Evolutionary conservation across 1,140 invertebrate species (phyloP).

Genomic region (Latrodectus geometricus): DNA sequence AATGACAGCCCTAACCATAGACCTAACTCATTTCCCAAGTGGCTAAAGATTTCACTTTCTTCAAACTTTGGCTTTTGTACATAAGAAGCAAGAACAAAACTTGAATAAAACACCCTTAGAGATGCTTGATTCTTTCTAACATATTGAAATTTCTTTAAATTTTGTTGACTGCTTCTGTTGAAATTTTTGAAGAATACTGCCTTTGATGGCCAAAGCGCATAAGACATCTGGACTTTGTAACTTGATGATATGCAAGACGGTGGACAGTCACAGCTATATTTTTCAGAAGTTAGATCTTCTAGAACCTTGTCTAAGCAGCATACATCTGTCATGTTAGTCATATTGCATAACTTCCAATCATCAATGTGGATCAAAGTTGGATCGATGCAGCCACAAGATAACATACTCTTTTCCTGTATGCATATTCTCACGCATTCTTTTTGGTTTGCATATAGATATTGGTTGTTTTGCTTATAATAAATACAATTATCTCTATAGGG

Average conservation of each 20-base stretch:
- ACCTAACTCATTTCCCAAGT: constrained; percentile 1
- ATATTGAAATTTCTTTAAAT: too few species aligned
- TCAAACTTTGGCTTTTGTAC: neutral
- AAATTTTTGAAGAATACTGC: neutral
- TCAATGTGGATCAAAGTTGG: neutral
- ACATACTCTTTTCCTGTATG: neutral
- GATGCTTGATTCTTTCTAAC: neutral
- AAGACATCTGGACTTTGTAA: neutral
- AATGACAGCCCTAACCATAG: constrained; percentile 6
- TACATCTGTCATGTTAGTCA: neutral
- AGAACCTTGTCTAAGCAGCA: constrained; percentile 14
- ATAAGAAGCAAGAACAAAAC: neutral
- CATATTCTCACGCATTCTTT: neutral
- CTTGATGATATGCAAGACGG: neutral
- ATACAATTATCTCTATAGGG: constrained; percentile 28
- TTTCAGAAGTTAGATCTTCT: neutral
- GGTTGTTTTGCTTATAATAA: neutral
- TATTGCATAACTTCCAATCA: neutral
- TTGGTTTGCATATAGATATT: neutral
- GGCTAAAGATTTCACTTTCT: neutral
- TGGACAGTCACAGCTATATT: neutral
- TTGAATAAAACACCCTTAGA: constrained; percentile 6
- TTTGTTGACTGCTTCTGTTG: too few species aligned
- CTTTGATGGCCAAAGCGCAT: neutral
- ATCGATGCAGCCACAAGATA: constrained; percentile 14